Evolutionary conservation across 1,140 invertebrate species (phyloP).

Genomic region (Temnothorax curvispinosus): DNA sequence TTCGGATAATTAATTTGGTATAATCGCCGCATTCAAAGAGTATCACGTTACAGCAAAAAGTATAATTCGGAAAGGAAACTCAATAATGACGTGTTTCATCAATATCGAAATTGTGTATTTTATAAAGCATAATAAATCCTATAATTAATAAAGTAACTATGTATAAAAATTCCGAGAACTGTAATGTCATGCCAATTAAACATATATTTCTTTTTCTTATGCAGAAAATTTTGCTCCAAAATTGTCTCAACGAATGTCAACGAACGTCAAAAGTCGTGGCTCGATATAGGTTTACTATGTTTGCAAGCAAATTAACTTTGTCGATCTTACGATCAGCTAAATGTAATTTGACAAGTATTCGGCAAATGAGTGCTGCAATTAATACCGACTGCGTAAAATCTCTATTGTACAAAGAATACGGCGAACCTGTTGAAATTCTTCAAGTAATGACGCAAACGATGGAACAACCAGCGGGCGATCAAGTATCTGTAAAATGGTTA

Average conservation of each 20-base stretch:
- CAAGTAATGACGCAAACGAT: conserved; percentile 85
- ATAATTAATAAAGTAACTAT: too few relatives aligned
- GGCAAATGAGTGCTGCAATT: conserved; percentile 44
- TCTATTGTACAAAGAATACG: conserved; percentile 89
- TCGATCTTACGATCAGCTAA: conserved; percentile 40
- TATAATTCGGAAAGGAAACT: neutral
- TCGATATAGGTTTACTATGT: conserved; percentile 35
- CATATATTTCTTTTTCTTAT: too few relatives aligned
- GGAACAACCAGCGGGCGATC: conserved; percentile 85
- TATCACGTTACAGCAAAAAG: neutral
- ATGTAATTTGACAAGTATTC: conserved; percentile 23
- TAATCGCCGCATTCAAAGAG: neutral
- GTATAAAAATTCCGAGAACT: too few relatives aligned
- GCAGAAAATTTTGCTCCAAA: too few relatives aligned
- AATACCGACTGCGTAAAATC: conserved; percentile 67
- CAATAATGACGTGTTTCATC: neutral
- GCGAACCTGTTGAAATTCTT: conserved; percentile 91
- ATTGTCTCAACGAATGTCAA: neutral
- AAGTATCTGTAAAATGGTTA: conserved; percentile 94
- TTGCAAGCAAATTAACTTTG: conserved; percentile 12
- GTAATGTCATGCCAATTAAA: too few relatives aligned
- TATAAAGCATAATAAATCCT: neutral
- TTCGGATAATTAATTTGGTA: neutral
- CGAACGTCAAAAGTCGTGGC: neutral
- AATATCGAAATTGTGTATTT: neutral